These are phyloP conservation scores for Sinonovacula constricta DNA, from an alignment of 1,140 invertebrate species.

Conservation along the genomic window DNA sequence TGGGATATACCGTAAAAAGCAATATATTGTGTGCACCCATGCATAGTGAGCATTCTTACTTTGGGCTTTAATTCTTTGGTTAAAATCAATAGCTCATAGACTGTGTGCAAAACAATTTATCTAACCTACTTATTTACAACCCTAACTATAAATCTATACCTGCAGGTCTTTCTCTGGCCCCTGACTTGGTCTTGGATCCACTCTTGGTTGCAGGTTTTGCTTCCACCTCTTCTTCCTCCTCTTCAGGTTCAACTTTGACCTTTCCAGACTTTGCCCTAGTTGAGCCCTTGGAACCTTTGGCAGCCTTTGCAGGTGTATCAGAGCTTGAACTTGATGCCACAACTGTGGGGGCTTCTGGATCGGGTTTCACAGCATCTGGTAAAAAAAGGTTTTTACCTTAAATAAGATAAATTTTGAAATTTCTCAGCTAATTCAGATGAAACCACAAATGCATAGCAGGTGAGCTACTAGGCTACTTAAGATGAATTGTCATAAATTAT, in stretches of 20 bases:
- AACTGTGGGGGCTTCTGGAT: conserved; percentile 24
- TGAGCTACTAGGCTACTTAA: too few relatives aligned
- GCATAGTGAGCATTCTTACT: too few relatives aligned
- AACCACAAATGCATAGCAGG: too few relatives aligned
- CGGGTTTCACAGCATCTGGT: conserved; percentile 30
- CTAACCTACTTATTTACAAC: too few relatives aligned
- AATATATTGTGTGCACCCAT: too few relatives aligned
- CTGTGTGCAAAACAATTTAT: too few relatives aligned
- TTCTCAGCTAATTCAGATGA: not conserved
- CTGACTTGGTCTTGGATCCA: conserved; percentile 42
- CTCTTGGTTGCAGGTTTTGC: conserved; percentile 50
- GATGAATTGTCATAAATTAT: too few relatives aligned
- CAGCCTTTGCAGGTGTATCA: not conserved
- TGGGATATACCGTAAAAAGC: too few relatives aligned
- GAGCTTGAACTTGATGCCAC: conserved; percentile 14
- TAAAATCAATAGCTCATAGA: too few relatives aligned
- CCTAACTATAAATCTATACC: too few relatives aligned
- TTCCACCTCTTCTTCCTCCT: conserved; percentile 45
- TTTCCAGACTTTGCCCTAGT: conserved; percentile 39
- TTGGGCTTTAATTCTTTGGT: too few relatives aligned
- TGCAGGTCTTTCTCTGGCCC: conserved; percentile 47
- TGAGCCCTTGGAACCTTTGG: conserved; percentile 9
- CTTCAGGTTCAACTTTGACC: conserved; percentile 49
- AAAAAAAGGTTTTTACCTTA: conserved; percentile 1
- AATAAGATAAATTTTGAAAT: not conserved